Base-by-base conservation (phyloP, 1,140 invertebrate genomes). In the Cephus cinctus region DNA sequence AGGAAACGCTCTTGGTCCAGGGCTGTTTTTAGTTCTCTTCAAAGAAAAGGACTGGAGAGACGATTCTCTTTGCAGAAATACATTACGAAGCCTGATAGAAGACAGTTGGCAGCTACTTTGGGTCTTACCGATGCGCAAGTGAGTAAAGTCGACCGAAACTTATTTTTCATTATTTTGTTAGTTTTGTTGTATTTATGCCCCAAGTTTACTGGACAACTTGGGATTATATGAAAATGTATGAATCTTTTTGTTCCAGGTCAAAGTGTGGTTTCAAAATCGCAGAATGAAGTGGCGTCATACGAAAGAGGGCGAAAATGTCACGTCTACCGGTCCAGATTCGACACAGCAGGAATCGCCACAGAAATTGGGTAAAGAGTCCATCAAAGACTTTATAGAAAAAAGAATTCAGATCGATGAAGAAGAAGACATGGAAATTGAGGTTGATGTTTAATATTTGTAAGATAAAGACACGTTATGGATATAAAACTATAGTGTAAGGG, bases 261-360 rank as follows among this genome's bases (percentile, higher is more conserved):
- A 95, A 76, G 90, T 94, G 0, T 94, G 92, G 91, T 94, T 94
- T 70, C 92, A 95, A 79, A 96, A 96, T 71, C 80, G 92, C 19
- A 81, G 92, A 44, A 94, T 94, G 91, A 95, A 95, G 71, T 94
- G 91, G 91, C 81, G 90, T 1, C 90, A 93, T 56, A 88, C 85
- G 5, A 88, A 88, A 61, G 88, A 91, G 65, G 82, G 63, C 39
- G 77, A 81, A 3, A 76, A 68, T 56, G 43, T 27, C 31, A 44
- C 45, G 5, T 43, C 55, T 0, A 22, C 41, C 1, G 56, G 50
- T 14, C 21, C 50, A 4, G 55, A 61, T 40, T 56, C 56, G 1
- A 50, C 49, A 9, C 61, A 57, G 8, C 58, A 61, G 21, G 47
- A 56, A 4, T 36, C 61, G 21, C 55, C 63, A 46, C 43, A 59